Base-by-base conservation (phyloP, 2,888 invertebrate species). In the Seira musarum region DNA sequence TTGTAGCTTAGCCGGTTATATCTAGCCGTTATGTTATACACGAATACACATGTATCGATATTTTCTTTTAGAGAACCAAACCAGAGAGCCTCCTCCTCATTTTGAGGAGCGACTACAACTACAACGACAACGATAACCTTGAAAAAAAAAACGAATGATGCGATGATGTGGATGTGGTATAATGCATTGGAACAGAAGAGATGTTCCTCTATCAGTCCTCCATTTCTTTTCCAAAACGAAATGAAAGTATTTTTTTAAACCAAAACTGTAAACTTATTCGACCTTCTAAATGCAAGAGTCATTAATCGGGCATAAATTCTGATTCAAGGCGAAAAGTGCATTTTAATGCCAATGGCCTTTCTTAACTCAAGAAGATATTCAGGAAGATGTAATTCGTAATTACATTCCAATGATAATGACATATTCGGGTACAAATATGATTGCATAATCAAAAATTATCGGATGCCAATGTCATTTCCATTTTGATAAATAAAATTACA, bases 101-200 rank as follows among this genome's bases (percentile, higher is more conserved):
- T 53, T 53, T 53, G 30, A 30, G 30, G 30, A 30, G 30, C 30
- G 30, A n/a, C n/a, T n/a, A n/a, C 40, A 40, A 40, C 40, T 76
- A 63, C n/a, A 64, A 77, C 53, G 76, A 77, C 66, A 70, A 70
- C 77, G 71, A 66, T 77, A 77, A 77, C 77, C 77, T 77, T 77
- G 77, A 77, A 77, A 30, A 30, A 8, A 77, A 77, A 30, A 30
- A 8, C 30, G 53, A 53, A 53, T 53, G 53, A 53, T 53, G 30
- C 2, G 30, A 30, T 30, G 3, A 5, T 5, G 30, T 30, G 53
- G 3, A 53, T 13, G 40, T 40, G 40, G 13, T 6, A 40, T 40
- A 13, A 6, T 40, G 6, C 6, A 6, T 40, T 13, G n/a, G 3
- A 30, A 30, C 30, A 30, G 53, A n/a, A 53, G 53, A 53, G 13